Evolutionary conservation across 2,113 vertebrate species (phyloP), one percentile per base, ranked within the genome.

Genomic region (Elephantulus edwardii): DNA sequence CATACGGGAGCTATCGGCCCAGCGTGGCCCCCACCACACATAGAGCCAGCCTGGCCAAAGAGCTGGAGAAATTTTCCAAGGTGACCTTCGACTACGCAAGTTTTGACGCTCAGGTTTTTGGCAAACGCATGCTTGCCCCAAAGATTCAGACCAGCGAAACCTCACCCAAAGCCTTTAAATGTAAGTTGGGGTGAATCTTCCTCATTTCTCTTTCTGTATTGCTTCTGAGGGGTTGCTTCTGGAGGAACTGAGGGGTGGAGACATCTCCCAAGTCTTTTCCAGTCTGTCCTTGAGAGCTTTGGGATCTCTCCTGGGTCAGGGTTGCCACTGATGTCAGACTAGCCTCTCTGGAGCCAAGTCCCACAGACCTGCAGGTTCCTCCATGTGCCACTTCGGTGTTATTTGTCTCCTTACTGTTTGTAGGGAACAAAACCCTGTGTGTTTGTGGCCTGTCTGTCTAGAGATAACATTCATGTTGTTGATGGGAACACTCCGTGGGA

Each of bases 41-140:
- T 30, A 98, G 99, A 70, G 99, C 99, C 97, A 99, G 98, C 98
- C 97, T 99, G 97, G 99, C 99, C 97, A 99, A 98, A 98, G 99
- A 99, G 97, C 98, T 99, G 97, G 99, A 99, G 98, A 99, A 99
- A 94, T 99, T 99, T 98, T 99, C 99, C 97, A 99, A 99, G 98
- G 99, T 99, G 97, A 99, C 99, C 97, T 99, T 99, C 91, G 99
- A 99, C 98, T 99, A 99, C 98, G 99, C 99, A 98, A 99, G 99
- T 98, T 99, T 99, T 92, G 99, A 99, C 89, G 99, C 99, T 97
- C 99, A 99, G 98, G 99, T 99, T 98, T 99, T 99, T 94, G 99
- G 99, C 98, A 99, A 99, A 98, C 99, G 98, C 97, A 98, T 98
- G 98, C 98, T 99, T 98, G 98, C 98, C 97, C 99, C 99, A 99